Evolutionary conservation across 1,140 invertebrate genomes (phyloP).

Genomic region (Aphidius ervi): DNA sequence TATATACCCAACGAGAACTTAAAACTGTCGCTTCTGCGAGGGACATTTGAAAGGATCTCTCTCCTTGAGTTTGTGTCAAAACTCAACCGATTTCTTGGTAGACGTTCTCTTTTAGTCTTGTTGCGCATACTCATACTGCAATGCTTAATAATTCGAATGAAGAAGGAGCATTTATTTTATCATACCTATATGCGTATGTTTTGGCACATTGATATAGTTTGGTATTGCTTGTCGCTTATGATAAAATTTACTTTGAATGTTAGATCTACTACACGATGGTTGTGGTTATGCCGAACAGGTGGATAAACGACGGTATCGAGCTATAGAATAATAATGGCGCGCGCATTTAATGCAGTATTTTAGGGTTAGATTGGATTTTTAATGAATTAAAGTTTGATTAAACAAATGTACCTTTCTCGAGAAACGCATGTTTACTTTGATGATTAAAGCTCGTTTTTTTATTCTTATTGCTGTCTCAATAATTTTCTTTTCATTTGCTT

Average conservation of each 20-base stretch:
- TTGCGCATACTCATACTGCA: conserved; percentile 7
- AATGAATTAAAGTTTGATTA: background rate
- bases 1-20: conserved; percentile 7
- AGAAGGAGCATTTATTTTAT: too few relatives aligned
- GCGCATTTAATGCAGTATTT: conserved; percentile 12
- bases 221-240: conserved; percentile 14
- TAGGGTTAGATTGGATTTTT: conserved; percentile 11
- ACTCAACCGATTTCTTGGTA: conserved; percentile 9
- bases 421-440: too few relatives aligned
- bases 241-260: conserved; percentile 15
- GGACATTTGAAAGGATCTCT: conserved; percentile 21
- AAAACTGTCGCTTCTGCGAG: conserved; percentile 21
- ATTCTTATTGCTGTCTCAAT: too few relatives aligned
- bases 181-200: too few relatives aligned
- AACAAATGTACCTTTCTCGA: too few relatives aligned
- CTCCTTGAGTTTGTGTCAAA: conserved; percentile 16
- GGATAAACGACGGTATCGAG: conserved; percentile 7
- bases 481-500: too few relatives aligned
- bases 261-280: background rate
- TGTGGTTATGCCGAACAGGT: conserved; percentile 18
- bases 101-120: conserved; percentile 18
- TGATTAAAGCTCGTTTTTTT: too few relatives aligned
- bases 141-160: conserved; percentile 9
- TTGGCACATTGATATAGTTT: background rate
- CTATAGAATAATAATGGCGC: conserved; percentile 10